Evolutionary conservation across 2,888 invertebrate genomes (phyloP).

Genomic region (Cotesia congregata): DNA sequence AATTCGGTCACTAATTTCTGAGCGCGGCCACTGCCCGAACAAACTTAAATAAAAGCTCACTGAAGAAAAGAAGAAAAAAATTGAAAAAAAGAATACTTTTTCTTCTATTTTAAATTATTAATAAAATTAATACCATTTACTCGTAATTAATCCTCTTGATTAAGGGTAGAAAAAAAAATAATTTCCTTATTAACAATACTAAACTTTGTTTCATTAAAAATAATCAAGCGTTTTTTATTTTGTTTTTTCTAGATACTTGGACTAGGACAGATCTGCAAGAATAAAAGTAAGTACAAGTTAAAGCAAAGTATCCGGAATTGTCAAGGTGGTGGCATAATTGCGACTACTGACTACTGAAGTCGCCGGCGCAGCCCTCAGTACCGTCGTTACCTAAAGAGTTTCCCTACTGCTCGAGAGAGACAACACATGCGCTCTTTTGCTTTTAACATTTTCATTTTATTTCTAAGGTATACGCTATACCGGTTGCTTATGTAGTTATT

Average conservation of each 20-base stretch:
- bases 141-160: too few relatives aligned
- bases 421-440: conserved; percentile 59
- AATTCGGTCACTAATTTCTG: too few relatives aligned
- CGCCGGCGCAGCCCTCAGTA: conserved; percentile 61
- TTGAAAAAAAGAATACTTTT: too few relatives aligned
- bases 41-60: too few relatives aligned
- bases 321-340: conserved; percentile 69
- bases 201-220: background rate
- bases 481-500: background rate
- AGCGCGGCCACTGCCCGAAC: too few relatives aligned
- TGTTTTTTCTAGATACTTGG: conserved; percentile 26
- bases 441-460: conserved; percentile 40
- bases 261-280: conserved; percentile 52
- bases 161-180: background rate
- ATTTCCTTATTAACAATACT: background rate
- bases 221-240: background rate
- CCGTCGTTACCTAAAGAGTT: conserved; percentile 58
- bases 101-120: too few relatives aligned
- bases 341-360: conserved; percentile 59
- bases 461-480: background rate
- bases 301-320: conserved; percentile 55
- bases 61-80: too few relatives aligned
- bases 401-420: conserved; percentile 37
- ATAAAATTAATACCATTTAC: too few relatives aligned
- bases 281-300: conserved; percentile 42